Evolutionary conservation across 2,113 vertebrate genomes (phyloP), one percentile per base, ranked within the genome.

Genomic region (Leucoraja erinaceus): DNA sequence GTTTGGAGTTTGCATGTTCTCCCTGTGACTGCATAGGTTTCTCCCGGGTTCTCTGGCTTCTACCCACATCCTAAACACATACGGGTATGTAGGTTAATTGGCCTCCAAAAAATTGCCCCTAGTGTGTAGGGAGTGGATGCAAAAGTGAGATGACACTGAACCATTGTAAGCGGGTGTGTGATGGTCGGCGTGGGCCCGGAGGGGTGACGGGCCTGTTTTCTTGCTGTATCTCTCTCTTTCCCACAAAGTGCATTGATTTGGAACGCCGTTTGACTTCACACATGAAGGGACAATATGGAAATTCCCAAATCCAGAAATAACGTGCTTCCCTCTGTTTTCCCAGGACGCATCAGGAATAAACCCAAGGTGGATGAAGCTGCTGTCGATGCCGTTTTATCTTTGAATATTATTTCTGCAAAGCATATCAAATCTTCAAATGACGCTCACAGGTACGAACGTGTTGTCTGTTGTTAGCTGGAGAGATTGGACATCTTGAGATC

Each of bases 371-470:
- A 99, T 61, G 98, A 99, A 92, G 94, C 96, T 56, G 97, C 98
- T 0, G 96, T 97, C 3, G 99, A 99, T 74, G 98, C 98, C 0
- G 97, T 99, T 93, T 95, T 99, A 70, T 99, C 98, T 79, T 96
- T 99, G 59, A 99, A 99, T 94, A 99, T 99, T 38, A 98, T 99
- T 94, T 99, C 99, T 72, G 98, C 98, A 68, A 99, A 99, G 95
- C 99, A 98, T 94, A 96, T 99, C 94, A 99, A 98, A 93, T 98
- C 98, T 0, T 98, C 98, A 93, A 98, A 99, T 95, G 99, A 95
- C 95, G 97, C 97, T 93, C 98, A 98, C 96, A 98, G 98, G 99
- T 99, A 94, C 74, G 92, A 28, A 3, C 9, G 31, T 5, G 61
- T 74, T 0, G 63, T 72, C 47, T 54, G 18, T 59, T 63, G 63